phyloP scores from a whole-genome alignment of 2,797 vertebrate genomes.

The Aselliscus stoliczkanus region DNA sequence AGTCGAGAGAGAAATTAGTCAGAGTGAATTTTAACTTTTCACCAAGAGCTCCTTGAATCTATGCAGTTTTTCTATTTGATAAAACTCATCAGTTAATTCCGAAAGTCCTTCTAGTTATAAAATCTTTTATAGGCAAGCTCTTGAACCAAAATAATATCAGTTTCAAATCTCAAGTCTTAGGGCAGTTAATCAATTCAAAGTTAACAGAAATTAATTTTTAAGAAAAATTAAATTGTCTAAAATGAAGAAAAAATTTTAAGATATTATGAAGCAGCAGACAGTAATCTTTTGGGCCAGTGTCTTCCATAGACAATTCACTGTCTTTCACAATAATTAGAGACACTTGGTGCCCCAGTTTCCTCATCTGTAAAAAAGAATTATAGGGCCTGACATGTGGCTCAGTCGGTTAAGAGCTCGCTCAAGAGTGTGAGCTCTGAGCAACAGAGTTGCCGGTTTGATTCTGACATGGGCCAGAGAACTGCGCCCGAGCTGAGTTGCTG shows the following conservation, averaged over 20 bases:
- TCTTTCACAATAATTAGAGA: not conserved
- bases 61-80: not conserved
- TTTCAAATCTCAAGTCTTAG: not conserved
- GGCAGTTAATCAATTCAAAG: not conserved
- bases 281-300: not conserved
- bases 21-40: not conserved
- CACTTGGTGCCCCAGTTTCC: not conserved
- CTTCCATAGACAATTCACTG: not conserved
- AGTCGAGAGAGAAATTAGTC: not conserved
- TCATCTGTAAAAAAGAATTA: slow-evolving; percentile 79
- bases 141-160: not conserved
- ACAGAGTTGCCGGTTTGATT: no score
- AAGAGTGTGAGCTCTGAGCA: no score
- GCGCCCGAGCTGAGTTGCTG: no score
- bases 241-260: not conserved
- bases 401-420: no score
- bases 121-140: not conserved
- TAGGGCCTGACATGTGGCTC: no score
- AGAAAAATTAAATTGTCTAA: not conserved
- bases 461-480: no score
- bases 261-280: not conserved
- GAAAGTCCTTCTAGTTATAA: not conserved
- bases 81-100: not conserved
- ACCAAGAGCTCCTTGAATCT: not conserved
- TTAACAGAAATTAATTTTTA: not conserved